Evolutionary conservation across 2,113 vertebrate species (phyloP), one percentile per base, ranked within the genome.

Genomic region (Pelodiscus sinensis): DNA sequence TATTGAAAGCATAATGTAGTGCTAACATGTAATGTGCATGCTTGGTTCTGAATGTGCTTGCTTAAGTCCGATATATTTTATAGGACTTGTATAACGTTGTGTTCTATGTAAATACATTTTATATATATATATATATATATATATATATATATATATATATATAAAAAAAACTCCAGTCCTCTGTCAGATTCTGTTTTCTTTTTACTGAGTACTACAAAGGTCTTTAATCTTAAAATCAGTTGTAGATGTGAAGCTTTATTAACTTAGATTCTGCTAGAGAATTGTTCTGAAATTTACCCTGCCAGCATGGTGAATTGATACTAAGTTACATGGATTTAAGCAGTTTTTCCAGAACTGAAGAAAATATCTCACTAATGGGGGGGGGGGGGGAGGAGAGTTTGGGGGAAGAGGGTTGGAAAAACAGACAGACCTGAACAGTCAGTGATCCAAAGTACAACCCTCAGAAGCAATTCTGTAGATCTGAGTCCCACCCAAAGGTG

Each of bases 151-250:
- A n/a, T n/a, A n/a, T n/a, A n/a, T n/a, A n/a, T n/a, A n/a, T n/a
- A n/a, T n/a, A 58, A 78, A 44, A 81, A 56, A 57, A 86, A 93
- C 58, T 92, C 55, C 57, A 96, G 44, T 97, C 96, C 96, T 97
- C 96, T 97, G 96, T 97, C 96, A 97, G 97, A 97, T 94, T 85
- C 44, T 27, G 44, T 68, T n/a, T 62, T 44, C 62, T 18, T 27
- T 73, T 79, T 92, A 50, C 55, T 80, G 50, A 80, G 51, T 25
- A 55, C 38, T 81, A 75, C 12, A 9, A 83, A 82, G 73, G 24
- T 89, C 62, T 3, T 0, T 56, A 58, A 44, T 35, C 79, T 55
- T 78, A 9, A 24, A 50, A 89, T 31, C 35, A 77, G 91, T 91
- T 94, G 85, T 29, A 62, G 80, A 86, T 24, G 8, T 80, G 91